Percentiles rank a stretch among this genome's conserved stretches.
Conservation (phyloP, 2,113 vertebrate genomes). For the Thamnophis sirtalis region DNA sequence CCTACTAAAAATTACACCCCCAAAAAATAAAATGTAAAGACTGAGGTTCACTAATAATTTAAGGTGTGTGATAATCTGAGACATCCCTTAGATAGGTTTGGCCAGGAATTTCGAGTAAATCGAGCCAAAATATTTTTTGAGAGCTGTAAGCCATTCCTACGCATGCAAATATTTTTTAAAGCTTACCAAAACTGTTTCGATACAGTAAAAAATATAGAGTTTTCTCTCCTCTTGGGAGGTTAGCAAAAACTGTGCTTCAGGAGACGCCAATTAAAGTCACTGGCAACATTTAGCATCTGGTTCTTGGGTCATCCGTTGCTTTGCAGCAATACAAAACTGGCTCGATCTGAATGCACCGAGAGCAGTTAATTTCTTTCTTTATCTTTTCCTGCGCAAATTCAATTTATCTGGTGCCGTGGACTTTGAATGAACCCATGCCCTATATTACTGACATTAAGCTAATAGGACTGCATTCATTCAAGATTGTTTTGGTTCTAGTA, state of each 20-base stretch:
- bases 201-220: not conserved
- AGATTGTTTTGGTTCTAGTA: not conserved
- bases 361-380: not conserved
- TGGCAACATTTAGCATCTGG: not conserved
- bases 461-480: constrained; percentile 7
- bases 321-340: not conserved
- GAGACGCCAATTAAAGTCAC: not conserved
- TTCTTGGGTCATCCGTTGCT: not conserved
- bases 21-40: not conserved
- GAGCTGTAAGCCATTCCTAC: not conserved
- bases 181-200: not conserved
- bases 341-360: not conserved
- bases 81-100: not conserved
- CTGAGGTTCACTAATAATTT: not conserved
- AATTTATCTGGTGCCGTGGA: not conserved
- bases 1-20: not conserved
- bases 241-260: not conserved
- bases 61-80: not conserved
- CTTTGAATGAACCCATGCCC: not conserved
- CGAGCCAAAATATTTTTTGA: not conserved
- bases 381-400: not conserved
- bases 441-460: not conserved
- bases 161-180: not conserved
- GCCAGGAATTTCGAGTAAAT: not conserved
- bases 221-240: not conserved